These are phyloP conservation scores for Scaptomyza reducta DNA, from an alignment of 2,888 invertebrate genomes.

Conservation along the genomic window DNA sequence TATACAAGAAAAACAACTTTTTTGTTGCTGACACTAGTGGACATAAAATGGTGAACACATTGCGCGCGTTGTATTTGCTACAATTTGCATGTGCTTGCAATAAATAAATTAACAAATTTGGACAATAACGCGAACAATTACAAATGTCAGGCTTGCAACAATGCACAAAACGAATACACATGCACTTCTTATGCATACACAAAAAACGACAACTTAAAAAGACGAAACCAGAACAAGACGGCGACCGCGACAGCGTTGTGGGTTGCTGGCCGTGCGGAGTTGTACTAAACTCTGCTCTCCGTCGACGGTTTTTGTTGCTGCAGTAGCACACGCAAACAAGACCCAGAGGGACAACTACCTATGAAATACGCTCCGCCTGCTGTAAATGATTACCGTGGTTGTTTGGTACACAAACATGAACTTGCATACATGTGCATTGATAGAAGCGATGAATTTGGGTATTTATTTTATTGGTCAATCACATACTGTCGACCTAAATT, in stretches of 20 bases:
- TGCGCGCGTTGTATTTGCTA: constrained; percentile 39
- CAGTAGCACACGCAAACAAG: constrained; percentile 53
- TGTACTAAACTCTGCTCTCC: constrained; percentile 70
- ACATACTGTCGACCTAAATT: not conserved
- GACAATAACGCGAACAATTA: constrained; percentile 43
- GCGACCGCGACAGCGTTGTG: constrained; percentile 64
- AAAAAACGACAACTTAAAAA: constrained; percentile 68
- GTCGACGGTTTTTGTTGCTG: constrained; percentile 61
- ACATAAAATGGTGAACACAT: constrained; percentile 35
- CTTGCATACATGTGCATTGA: not conserved
- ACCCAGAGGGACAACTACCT: constrained; percentile 45
- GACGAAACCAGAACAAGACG: constrained; percentile 58
- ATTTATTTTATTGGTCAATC: not conserved
- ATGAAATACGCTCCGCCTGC: constrained; percentile 21
- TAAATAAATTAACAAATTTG: constrained; percentile 39
- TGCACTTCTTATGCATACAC: constrained; percentile 63
- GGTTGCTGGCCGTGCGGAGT: constrained; percentile 72
- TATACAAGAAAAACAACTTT: constrained; percentile 47
- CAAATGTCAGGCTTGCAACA: constrained; percentile 46
- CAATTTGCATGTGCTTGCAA: constrained; percentile 28
- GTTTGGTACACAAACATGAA: not conserved
- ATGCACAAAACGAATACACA: constrained; percentile 49
- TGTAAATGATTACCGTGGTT: not conserved
- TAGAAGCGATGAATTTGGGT: not conserved
- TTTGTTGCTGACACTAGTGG: constrained; percentile 32